Evolutionary conservation across 2,888 invertebrate genomes (phyloP).

Genomic region (Julus scanicus): DNA sequence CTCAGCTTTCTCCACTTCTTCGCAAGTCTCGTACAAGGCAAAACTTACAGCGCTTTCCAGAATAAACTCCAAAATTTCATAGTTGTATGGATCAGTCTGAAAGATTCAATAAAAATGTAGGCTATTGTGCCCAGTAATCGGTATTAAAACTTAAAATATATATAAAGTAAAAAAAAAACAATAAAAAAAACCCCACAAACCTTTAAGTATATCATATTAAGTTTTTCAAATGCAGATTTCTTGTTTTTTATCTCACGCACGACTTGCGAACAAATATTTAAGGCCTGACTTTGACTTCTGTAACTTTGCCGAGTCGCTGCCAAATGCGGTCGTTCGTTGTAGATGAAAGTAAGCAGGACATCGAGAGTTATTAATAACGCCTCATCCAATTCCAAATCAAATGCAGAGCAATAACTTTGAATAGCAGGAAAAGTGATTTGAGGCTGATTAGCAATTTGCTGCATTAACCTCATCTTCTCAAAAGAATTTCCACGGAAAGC

Average conservation of each 20-base stretch:
- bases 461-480: constrained; percentile 46
- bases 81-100: constrained; percentile 28
- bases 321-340: not conserved
- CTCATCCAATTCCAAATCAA: constrained; percentile 28
- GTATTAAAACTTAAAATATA: not conserved
- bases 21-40: not conserved
- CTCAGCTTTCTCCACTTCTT: not conserved
- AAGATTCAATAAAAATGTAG: not conserved
- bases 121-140: not conserved
- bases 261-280: constrained; percentile 40
- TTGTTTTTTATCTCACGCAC: not conserved
- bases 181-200: too few species aligned
- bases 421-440: constrained; percentile 4
- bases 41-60: not conserved
- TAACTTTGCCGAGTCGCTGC: too few species aligned
- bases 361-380: not conserved
- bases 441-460: constrained; percentile 6
- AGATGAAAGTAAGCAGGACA: not conserved
- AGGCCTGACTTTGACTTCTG: constrained; percentile 1
- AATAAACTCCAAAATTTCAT: constrained; percentile 42
- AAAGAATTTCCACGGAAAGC: constrained; percentile 13
- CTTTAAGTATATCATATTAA: not conserved
- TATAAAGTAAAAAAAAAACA: not conserved
- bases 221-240: not conserved
- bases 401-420: constrained; percentile 27